These are phyloP conservation scores for Axinella damicornis DNA, from an alignment of 37 sponge, comb jelly and placozoan species.

Conservation along the genomic window DNA sequence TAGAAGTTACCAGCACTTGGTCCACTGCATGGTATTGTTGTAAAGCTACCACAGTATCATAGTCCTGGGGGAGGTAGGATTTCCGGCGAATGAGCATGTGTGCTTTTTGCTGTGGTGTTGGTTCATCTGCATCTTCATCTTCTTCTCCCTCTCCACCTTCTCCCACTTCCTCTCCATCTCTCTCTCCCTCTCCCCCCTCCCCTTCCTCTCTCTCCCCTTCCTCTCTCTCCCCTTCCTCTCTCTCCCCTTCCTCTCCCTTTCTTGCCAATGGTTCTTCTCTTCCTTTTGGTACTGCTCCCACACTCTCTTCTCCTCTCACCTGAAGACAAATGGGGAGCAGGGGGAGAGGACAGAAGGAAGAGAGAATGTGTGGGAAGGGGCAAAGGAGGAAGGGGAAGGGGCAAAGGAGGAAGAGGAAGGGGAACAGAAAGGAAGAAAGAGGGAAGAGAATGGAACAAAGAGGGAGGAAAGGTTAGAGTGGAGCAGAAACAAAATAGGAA, in stretches of 20 bases:
- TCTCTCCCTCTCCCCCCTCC: not conserved
- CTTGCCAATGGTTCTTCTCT: too few species aligned
- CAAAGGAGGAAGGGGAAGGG: too few species aligned
- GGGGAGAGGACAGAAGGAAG: not conserved
- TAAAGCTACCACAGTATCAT: constrained; percentile 81
- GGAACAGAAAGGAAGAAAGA: too few species aligned
- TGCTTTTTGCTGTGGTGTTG: not conserved
- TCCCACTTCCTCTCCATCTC: not conserved
- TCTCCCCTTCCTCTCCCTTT: too few species aligned
- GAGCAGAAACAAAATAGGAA: too few species aligned
- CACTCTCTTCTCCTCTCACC: too few species aligned
- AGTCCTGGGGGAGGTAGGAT: constrained; percentile 86
- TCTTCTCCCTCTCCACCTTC: not conserved
- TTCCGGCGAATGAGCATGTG: constrained; percentile 80
- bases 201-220: not conserved
- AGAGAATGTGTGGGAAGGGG: too few species aligned
- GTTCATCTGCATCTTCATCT: not conserved
- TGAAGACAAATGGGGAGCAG: too few species aligned
- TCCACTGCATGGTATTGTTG: constrained; percentile 78
- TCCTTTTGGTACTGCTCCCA: too few species aligned
- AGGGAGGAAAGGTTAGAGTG: too few species aligned
- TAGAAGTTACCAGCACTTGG: constrained; percentile 24
- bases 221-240: not conserved
- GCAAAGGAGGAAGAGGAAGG: too few species aligned
- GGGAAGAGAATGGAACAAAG: too few species aligned